phyloP scores from a whole-genome alignment of 2,113 vertebrate species.

The Maccullochella peelii region DNA sequence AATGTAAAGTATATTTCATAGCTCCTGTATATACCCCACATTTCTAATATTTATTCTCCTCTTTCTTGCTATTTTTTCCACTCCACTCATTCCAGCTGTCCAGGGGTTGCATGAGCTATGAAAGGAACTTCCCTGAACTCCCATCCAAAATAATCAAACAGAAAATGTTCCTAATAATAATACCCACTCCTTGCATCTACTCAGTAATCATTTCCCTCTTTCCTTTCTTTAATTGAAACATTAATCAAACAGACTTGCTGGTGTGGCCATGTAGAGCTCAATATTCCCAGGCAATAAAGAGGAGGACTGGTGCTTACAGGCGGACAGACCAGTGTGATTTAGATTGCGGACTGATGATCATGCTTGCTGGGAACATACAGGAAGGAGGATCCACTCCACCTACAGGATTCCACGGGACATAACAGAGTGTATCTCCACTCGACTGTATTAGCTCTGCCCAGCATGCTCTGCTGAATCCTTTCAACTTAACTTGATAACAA shows the following conservation, averaged over 20 bases:
- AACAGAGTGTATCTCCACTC: constrained; percentile 53
- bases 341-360: constrained; percentile 44
- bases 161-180: constrained; percentile 57
- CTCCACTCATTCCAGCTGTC: constrained; percentile 43
- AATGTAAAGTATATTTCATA: constrained; percentile 34
- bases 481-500: constrained; percentile 65
- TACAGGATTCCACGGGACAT: constrained; percentile 65
- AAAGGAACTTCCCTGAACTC: constrained; percentile 64
- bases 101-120: constrained; percentile 33
- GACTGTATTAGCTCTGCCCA: constrained; percentile 44
- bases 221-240: constrained; percentile 69
- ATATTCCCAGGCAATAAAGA: constrained; percentile 58
- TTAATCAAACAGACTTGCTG: constrained; percentile 68
- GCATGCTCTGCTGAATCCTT: constrained; percentile 55
- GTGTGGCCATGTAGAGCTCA: constrained; percentile 9
- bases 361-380: constrained; percentile 47
- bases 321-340: constrained; percentile 38
- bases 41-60: constrained; percentile 50
- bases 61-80: constrained; percentile 45
- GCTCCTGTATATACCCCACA: constrained; percentile 22
- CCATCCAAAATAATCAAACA: constrained; percentile 67
- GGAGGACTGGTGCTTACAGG: constrained; percentile 36
- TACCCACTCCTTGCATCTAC: constrained; percentile 44
- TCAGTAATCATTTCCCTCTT: constrained; percentile 44
- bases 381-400: constrained; percentile 74